These are phyloP conservation scores for Deilephila porcellus DNA, from an alignment of 2,888 invertebrate genomes.

Conservation along the genomic window DNA sequence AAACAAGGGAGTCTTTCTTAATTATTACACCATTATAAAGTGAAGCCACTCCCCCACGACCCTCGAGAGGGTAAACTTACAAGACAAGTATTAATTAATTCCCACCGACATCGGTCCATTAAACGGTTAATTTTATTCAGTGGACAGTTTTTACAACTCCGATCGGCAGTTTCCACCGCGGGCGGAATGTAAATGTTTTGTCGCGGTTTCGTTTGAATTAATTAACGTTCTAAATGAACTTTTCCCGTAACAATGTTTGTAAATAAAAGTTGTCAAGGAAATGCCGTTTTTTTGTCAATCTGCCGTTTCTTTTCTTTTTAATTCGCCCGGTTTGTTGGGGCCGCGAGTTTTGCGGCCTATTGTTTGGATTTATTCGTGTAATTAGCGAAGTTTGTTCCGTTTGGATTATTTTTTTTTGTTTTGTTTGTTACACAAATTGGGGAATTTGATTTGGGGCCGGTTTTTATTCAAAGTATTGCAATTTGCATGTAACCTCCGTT, in stretches of 20 bases:
- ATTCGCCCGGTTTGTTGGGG: conserved; percentile 74
- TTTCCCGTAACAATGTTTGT: conserved; percentile 82
- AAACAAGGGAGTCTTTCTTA: conserved; percentile 80
- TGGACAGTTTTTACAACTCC: conserved; percentile 63
- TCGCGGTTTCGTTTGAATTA: conserved; percentile 84
- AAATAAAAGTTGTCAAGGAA: conserved; percentile 84
- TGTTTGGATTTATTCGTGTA: conserved; percentile 83
- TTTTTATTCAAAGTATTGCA: conserved; percentile 58
- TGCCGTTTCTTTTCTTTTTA: conserved; percentile 75
- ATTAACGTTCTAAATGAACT: conserved; percentile 82
- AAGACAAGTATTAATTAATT: conserved; percentile 81
- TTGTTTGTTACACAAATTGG: conserved; percentile 67
- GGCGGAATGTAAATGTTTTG: conserved; percentile 78
- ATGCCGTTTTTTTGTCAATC: conserved; percentile 76
- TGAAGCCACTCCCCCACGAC: conserved; percentile 65
- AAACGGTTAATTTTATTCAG: conserved; percentile 80
- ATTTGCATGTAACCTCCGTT: conserved; percentile 16
- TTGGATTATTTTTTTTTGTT: conserved; percentile 74
- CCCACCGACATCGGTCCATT: conserved; percentile 73
- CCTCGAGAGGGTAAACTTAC: conserved; percentile 69
- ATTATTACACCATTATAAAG: conserved; percentile 80
- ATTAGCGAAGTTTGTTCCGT: conserved; percentile 83
- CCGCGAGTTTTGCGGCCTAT: conserved; percentile 66
- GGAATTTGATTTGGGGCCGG: conserved; percentile 69
- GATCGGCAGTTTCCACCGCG: conserved; percentile 65